phyloP scores from a whole-genome alignment of 2,797 vertebrate genomes.

The Propithecus deckenii region DNA sequence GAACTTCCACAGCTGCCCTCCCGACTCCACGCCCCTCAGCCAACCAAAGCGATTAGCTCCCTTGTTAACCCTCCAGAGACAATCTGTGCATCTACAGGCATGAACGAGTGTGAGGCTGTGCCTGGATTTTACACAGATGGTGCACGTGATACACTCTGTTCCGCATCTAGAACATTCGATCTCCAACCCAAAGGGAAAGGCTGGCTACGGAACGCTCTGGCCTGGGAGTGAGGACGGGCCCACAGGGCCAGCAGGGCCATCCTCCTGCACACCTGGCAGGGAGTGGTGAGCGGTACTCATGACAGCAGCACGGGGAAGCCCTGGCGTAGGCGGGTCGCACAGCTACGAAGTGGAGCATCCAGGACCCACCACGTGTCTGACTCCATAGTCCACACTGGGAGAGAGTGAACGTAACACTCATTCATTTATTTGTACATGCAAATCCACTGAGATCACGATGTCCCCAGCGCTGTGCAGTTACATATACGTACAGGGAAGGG shows the following conservation, averaged over 20 bases:
- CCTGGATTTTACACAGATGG: background rate
- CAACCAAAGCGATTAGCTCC: background rate
- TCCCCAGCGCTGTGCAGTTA: background rate
- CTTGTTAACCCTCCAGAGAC: accelerated
- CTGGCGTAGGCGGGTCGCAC: background rate
- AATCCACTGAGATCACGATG: accelerated
- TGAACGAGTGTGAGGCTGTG: accelerated
- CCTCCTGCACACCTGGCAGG: accelerated
- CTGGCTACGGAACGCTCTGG: no score
- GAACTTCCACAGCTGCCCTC: background rate
- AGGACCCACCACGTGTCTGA: accelerated
- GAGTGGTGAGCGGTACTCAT: accelerated
- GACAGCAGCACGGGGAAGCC: background rate
- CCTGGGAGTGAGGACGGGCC: background rate
- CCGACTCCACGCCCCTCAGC: background rate
- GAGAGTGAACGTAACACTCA: accelerated
- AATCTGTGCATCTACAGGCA: accelerated
- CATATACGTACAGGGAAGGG: accelerated
- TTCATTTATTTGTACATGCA: accelerated
- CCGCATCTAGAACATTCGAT: background rate
- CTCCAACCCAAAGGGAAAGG: background rate
- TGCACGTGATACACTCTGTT: accelerated
- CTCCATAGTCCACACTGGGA: background rate
- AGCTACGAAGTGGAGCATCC: accelerated
- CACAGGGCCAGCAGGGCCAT: background rate